Percentiles rank a stretch among this genome's conserved stretches.
These are phyloP conservation scores for Paraplagusia blochii DNA, from an alignment of 2,113 vertebrate genomes.

Conservation along the genomic window DNA sequence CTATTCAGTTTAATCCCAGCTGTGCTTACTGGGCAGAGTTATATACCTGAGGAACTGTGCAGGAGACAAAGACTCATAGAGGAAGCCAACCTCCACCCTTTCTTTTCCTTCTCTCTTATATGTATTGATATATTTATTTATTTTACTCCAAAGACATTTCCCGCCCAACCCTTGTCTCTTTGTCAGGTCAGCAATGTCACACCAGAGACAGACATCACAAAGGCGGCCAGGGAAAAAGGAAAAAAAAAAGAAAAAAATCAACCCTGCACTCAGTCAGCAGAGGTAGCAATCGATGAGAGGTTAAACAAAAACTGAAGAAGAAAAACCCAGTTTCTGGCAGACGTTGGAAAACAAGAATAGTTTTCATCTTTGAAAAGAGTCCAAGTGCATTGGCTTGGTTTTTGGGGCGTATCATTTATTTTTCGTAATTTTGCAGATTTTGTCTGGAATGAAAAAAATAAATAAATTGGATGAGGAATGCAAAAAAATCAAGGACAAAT, in stretches of 20 bases:
- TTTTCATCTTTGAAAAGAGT: slow-evolving; percentile 26
- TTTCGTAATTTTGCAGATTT: slow-evolving; percentile 8
- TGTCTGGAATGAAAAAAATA: too few species aligned
- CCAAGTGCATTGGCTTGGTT: neutral
- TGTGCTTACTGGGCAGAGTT: slow-evolving; percentile 45
- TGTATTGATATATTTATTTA: too few species aligned
- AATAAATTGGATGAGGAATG: too few species aligned
- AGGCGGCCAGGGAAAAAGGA: slow-evolving; percentile 38
- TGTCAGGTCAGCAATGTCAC: slow-evolving; percentile 53
- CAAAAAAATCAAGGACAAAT: too few species aligned
- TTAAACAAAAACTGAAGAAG: slow-evolving; percentile 59
- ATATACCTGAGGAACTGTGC: slow-evolving; percentile 33
- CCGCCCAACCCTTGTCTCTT: slow-evolving; percentile 19
- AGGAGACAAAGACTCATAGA: slow-evolving; percentile 49
- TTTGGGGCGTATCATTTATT: slow-evolving; percentile 7
- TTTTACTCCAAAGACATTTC: slow-evolving; percentile 20
- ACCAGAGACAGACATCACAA: slow-evolving; percentile 50
- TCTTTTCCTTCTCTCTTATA: neutral
- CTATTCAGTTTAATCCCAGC: slow-evolving; percentile 57
- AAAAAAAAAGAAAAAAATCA: too few species aligned
- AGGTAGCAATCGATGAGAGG: slow-evolving; percentile 63
- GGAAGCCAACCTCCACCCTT: slow-evolving; percentile 15
- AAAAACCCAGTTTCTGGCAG: slow-evolving; percentile 39
- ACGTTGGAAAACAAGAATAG: slow-evolving; percentile 27
- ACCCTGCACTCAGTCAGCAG: slow-evolving; percentile 30